These are phyloP conservation scores for Anguilla rostrata DNA, from an alignment of 2,113 vertebrate genomes.

Conservation along the genomic window DNA sequence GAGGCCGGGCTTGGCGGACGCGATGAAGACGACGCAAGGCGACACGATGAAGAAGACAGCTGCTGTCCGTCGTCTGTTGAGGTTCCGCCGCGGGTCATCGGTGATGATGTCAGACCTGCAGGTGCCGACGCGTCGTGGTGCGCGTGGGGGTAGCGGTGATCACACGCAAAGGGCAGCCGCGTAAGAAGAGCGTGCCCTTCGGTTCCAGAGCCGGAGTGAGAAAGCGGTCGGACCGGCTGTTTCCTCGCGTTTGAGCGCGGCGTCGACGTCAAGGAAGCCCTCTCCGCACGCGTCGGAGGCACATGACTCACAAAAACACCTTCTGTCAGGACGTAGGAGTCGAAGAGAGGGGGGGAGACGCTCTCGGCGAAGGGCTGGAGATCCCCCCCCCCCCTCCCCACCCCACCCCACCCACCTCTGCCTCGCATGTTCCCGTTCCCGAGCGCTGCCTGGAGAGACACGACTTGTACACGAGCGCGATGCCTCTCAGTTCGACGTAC, in stretches of 20 bases:
- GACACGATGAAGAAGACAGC: no score
- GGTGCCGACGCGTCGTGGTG: neutral
- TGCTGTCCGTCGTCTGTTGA: neutral
- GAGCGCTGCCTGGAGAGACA: neutral
- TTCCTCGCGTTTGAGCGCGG: neutral
- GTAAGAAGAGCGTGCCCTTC: neutral
- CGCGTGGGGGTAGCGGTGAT: neutral
- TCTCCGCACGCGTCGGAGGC: conserved; percentile 45
- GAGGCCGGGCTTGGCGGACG: no score
- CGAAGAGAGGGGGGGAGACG: conserved; percentile 33
- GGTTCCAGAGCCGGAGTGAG: neutral
- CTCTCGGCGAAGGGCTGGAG: neutral
- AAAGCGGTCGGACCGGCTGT: neutral
- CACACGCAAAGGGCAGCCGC: no score
- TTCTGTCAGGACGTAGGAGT: conserved; percentile 51
- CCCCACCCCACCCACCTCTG: neutral
- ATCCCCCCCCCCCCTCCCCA: neutral
- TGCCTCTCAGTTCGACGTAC: conserved; percentile 18
- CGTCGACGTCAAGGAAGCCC: conserved; percentile 32
- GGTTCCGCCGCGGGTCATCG: neutral
- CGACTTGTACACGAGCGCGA: neutral
- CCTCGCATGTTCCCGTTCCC: neutral
- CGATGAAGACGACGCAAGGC: no score
- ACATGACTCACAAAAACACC: conserved; percentile 59
- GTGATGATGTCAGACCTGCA: neutral